These are phyloP conservation scores for Copsychus sechellarum DNA, from an alignment of 2,113 vertebrate genomes.

Conservation along the genomic window DNA sequence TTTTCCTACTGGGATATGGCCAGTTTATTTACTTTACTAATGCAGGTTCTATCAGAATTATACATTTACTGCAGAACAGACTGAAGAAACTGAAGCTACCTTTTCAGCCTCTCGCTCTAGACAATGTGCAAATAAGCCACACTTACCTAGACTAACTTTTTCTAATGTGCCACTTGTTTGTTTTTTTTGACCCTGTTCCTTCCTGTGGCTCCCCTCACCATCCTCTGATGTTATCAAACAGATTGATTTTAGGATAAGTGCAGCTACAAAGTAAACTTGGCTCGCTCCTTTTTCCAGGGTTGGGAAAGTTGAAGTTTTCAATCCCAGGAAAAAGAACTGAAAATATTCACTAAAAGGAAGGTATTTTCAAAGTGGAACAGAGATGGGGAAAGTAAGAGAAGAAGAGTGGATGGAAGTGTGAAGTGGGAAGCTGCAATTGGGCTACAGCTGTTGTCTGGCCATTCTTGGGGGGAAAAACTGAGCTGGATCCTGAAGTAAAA, in stretches of 20 bases:
- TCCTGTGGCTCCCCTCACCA: background rate
- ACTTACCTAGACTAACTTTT: background rate
- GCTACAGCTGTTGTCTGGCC: background rate
- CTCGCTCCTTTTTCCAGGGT: background rate
- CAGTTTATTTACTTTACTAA: background rate
- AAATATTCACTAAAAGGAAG: background rate
- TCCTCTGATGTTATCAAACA: background rate
- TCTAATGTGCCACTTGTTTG: too few relatives aligned
- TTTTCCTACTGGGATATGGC: background rate
- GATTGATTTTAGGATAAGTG: background rate
- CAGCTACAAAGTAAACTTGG: background rate
- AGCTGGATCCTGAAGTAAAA: background rate
- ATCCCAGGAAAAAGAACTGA: background rate
- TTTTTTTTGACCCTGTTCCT: background rate
- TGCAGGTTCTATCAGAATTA: background rate
- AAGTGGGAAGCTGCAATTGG: fast-evolving
- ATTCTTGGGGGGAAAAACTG: background rate
- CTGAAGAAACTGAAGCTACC: background rate
- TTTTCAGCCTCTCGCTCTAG: background rate
- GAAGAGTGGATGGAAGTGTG: fast-evolving
- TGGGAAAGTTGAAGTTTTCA: background rate
- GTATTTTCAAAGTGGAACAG: background rate
- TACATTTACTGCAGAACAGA: background rate
- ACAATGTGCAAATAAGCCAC: background rate
- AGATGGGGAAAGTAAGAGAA: background rate